A percentile compares a stretch with the other conserved stretches of the same genome.
Evolutionary conservation across 2,113 vertebrate genomes (phyloP).

Genomic region (Saimiri boliviensis): DNA sequence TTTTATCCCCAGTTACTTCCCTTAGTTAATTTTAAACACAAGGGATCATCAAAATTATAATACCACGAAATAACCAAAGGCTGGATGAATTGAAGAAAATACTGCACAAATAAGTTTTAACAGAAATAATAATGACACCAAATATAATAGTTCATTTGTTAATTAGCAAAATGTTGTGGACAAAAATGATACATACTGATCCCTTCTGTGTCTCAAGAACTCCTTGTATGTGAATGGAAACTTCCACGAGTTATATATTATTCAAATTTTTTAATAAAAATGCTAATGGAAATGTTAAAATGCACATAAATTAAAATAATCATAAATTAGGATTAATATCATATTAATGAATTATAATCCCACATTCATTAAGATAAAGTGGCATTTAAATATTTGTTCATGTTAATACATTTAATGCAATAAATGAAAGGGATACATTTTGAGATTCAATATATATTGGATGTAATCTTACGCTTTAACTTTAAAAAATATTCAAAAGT

Average conservation of each 20-base stretch:
- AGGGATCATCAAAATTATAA: not conserved
- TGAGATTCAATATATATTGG: slow-evolving; percentile 70
- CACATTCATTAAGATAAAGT: slow-evolving; percentile 73
- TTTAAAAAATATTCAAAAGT: slow-evolving; percentile 63
- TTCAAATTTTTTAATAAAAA: slow-evolving; percentile 67
- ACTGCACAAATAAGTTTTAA: not conserved
- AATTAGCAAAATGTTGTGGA: not conserved
- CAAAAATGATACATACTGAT: not conserved
- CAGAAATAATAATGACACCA: not conserved
- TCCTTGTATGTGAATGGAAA: slow-evolving; percentile 12
- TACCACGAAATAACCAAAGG: not conserved
- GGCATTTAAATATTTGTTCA: slow-evolving; percentile 75
- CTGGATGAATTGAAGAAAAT: not conserved
- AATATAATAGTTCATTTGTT: slow-evolving; percentile 48
- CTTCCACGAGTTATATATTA: slow-evolving; percentile 60
- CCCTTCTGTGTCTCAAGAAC: slow-evolving; percentile 12
- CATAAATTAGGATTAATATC: slow-evolving; percentile 70
- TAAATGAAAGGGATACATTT: slow-evolving; percentile 51
- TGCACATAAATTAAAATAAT: slow-evolving; percentile 72
- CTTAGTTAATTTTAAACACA: not conserved
- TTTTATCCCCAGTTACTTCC: not conserved
- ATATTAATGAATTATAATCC: slow-evolving; percentile 75
- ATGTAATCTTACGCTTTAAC: slow-evolving; percentile 60
- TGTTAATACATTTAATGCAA: slow-evolving; percentile 64
- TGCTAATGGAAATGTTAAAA: slow-evolving; percentile 70